phyloP scores from a whole-genome alignment of 1,140 invertebrate genomes.

The Lepeophtheirus salmonis region DNA sequence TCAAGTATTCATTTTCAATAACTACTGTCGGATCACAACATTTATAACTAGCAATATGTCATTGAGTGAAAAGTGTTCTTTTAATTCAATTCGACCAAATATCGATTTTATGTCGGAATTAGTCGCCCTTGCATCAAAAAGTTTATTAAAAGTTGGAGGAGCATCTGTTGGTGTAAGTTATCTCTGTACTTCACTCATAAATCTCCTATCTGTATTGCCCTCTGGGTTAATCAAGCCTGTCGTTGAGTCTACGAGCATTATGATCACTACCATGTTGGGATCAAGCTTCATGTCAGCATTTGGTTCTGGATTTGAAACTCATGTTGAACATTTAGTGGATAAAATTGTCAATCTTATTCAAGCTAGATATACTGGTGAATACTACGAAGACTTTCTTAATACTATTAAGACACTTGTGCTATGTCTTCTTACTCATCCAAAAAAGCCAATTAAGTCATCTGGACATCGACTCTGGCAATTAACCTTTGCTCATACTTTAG shows the following conservation, averaged over 20 bases:
- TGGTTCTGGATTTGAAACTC: background rate
- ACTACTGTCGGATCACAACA: background rate
- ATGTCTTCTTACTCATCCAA: background rate
- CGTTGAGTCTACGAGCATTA: background rate
- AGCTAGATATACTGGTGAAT: background rate
- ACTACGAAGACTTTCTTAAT: background rate
- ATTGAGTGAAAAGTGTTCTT: no score
- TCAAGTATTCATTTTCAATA: background rate
- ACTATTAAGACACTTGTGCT: background rate
- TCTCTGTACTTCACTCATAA: no score
- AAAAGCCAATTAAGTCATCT: background rate
- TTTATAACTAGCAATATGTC: background rate
- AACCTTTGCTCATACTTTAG: background rate
- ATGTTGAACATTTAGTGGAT: background rate
- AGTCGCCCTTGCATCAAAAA: background rate
- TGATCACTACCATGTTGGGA: background rate
- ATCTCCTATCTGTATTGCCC: no score
- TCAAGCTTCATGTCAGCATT: background rate
- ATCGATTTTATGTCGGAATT: background rate
- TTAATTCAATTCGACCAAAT: no score
- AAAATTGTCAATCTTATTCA: background rate
- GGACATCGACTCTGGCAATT: background rate
- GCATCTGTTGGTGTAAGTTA: background rate
- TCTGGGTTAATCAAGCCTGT: no score
- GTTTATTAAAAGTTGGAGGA: background rate